Conservation (phyloP, 2,797 vertebrate species). For the Nyctalus aviator region DNA sequence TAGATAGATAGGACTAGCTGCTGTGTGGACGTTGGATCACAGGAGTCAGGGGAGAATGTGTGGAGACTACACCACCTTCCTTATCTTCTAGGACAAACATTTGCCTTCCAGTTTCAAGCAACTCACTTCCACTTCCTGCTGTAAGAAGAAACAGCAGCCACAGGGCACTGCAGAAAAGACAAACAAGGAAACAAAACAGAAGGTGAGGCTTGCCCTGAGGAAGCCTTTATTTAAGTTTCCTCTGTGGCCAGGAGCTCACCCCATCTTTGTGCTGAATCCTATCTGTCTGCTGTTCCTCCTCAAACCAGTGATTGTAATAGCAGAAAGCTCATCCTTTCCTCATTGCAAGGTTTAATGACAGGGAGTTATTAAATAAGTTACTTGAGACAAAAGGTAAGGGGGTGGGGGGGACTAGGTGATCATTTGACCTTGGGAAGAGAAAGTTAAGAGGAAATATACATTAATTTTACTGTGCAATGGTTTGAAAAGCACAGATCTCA, state of each 20-base stretch:
- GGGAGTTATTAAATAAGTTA: background rate
- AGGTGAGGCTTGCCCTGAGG: background rate
- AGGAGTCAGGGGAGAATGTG: background rate
- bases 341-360: background rate
- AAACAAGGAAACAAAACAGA: no score
- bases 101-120: background rate
- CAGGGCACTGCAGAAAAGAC: background rate
- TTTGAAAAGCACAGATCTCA: background rate
- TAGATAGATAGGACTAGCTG: slow-evolving; percentile 30
- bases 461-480: background rate
- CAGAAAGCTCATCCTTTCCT: background rate
- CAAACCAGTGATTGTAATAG: background rate
- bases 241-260: background rate
- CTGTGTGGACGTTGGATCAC: background rate
- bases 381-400: background rate
- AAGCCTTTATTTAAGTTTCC: background rate
- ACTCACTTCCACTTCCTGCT: background rate
- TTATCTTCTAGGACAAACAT: background rate
- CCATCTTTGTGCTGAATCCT: background rate
- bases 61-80: background rate
- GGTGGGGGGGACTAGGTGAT: background rate
- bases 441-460: background rate
- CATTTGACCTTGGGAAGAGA: background rate
- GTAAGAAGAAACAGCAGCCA: background rate
- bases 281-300: background rate